Base-by-base conservation (phyloP, 2,113 vertebrate genomes). In the Passer montanus region DNA sequence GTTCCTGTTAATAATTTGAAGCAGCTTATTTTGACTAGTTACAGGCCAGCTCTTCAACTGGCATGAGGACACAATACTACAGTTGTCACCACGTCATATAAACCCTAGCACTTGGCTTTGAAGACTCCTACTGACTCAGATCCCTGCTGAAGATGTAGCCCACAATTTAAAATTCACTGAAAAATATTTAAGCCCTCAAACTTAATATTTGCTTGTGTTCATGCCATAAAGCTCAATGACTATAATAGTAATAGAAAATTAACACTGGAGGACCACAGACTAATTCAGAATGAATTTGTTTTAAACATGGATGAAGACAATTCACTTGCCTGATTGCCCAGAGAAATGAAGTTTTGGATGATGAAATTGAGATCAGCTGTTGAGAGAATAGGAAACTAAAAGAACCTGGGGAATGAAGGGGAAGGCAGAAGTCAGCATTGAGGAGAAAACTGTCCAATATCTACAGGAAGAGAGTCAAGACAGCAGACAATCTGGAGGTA, bases 191-290 rank as follows among this genome's bases (percentile, higher is more conserved):
- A 95, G 76, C 72, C 85, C 87, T 84, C 64, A 78, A 96, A 95
- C 79, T 95, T 95, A 88, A 88, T 95, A 96, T 96, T 97, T 97
- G 88, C 93, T 92, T 95, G 83, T 93, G 85, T 92, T 95, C 90
- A 90, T 93, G 85, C 90, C 84, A 84, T 93, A 95, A 97, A 97
- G 88, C 90, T 94, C 92, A 95, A 92, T 93, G 93, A 90, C 93
- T 96, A 78, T 94, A 88, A 90, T 93, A 90, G 93, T 94, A 79
- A 95, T 86, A 92, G 95, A 95, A 96, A 95, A 96, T 97, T 95
- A 92, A 94, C 79, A 23, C 90, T 94, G 85, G 95, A 91, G 93
- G 79, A 92, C 60, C 90, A 93, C 55, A 92, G 72, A 60, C 93
- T 93, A 91, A 96, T 96, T 96, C 85, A 93, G 85, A 95, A 77